These are phyloP conservation scores for Pristionchus entomophagus DNA, from an alignment of 2,888 invertebrate genomes.

Conservation along the genomic window DNA sequence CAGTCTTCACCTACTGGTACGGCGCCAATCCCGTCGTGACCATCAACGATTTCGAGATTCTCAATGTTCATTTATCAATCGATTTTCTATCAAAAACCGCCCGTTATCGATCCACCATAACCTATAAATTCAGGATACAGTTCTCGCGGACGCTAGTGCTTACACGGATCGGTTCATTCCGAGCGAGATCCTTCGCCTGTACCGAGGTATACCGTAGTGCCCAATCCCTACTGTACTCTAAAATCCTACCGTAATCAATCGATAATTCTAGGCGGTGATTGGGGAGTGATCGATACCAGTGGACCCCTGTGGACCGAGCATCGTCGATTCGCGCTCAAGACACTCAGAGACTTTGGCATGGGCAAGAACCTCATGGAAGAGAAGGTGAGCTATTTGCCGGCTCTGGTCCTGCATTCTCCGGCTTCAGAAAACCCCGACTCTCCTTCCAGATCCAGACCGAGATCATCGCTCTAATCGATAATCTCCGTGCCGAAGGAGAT, in stretches of 20 bases:
- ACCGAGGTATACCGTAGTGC: slow-evolving; percentile 14
- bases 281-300: slow-evolving; percentile 42
- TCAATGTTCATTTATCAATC: no score
- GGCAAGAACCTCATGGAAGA: slow-evolving; percentile 43
- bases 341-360: slow-evolving; percentile 21
- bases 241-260: no score
- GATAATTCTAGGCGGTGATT: slow-evolving; percentile 9
- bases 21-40: slow-evolving; percentile 35
- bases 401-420: background rate
- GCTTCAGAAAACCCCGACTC: no score
- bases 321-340: slow-evolving; percentile 18
- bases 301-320: slow-evolving; percentile 38
- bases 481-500: background rate
- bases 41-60: slow-evolving; percentile 32
- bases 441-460: slow-evolving; percentile 35
- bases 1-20: slow-evolving; percentile 44
- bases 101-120: background rate
- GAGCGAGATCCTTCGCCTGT: background rate
- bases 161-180: slow-evolving; percentile 38
- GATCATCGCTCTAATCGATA: slow-evolving; percentile 6
- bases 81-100: no score
- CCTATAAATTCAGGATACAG: background rate
- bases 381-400: background rate
- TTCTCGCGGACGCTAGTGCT: background rate
- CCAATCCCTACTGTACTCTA: rapidly evolving